phyloP scores from a whole-genome alignment of 2,113 vertebrate genomes.

The Pachypanchax playfairii region DNA sequence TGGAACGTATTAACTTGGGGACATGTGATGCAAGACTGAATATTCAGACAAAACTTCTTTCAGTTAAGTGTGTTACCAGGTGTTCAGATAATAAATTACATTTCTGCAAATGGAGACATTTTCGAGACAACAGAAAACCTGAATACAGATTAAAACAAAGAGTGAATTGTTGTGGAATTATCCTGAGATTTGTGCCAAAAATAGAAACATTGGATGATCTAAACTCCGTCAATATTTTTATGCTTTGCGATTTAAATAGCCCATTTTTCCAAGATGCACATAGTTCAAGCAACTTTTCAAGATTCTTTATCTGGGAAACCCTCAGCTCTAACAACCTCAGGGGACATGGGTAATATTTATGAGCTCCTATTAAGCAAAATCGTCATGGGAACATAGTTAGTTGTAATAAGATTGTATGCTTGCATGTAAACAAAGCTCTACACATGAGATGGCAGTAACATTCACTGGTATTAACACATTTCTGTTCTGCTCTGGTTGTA shows the following conservation, averaged over 20 bases:
- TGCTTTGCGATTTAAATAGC: too few relatives aligned
- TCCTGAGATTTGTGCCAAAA: background rate
- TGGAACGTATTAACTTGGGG: constrained; percentile 19
- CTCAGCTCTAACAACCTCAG: too few relatives aligned
- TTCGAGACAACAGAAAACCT: background rate
- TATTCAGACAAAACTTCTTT: constrained; percentile 18
- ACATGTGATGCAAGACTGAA: background rate
- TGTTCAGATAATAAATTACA: constrained; percentile 36
- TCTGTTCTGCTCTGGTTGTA: too few relatives aligned
- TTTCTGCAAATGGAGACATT: background rate
- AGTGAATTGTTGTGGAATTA: background rate
- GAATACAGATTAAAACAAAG: constrained; percentile 2
- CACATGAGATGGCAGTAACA: too few relatives aligned
- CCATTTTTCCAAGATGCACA: background rate
- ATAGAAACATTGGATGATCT: background rate
- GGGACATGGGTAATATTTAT: too few relatives aligned
- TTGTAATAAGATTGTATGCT: too few relatives aligned
- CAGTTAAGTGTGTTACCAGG: constrained; percentile 41
- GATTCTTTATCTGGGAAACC: background rate
- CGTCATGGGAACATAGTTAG: too few relatives aligned
- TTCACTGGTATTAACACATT: too few relatives aligned
- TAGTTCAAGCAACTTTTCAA: background rate
- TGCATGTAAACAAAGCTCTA: too few relatives aligned
- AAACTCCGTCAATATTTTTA: background rate
- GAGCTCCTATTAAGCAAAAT: too few relatives aligned